phyloP scores from a whole-genome alignment of 2,888 invertebrate genomes.

The Pecten maximus region DNA sequence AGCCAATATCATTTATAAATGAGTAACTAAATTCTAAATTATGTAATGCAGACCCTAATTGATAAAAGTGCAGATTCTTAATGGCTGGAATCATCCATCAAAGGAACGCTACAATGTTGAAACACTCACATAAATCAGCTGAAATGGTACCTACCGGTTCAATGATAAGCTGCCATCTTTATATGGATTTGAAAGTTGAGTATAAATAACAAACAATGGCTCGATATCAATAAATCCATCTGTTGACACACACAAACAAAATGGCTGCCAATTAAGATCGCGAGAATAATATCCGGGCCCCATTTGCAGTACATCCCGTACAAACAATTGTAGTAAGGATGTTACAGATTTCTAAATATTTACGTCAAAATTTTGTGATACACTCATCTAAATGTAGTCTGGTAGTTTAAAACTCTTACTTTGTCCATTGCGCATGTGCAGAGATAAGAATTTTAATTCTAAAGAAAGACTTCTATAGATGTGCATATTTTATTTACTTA shows the following conservation, averaged over 20 bases:
- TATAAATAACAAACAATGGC: neutral
- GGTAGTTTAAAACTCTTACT: neutral
- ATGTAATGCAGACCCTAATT: too few relatives aligned
- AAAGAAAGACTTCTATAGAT: neutral
- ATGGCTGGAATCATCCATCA: too few relatives aligned
- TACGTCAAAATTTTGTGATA: too few relatives aligned
- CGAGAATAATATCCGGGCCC: neutral
- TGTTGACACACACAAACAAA: constrained; percentile 5
- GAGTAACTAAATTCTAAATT: too few relatives aligned
- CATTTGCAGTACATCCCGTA: neutral
- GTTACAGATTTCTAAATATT: too few relatives aligned
- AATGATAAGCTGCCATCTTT: neutral
- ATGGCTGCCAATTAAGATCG: neutral
- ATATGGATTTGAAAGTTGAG: neutral
- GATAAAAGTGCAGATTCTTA: too few relatives aligned
- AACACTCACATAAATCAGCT: neutral
- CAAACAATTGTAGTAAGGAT: neutral
- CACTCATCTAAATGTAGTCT: neutral
- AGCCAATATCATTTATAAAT: too few relatives aligned
- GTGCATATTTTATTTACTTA: neutral
- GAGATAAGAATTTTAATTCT: neutral
- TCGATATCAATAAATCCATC: neutral
- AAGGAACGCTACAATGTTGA: neutral
- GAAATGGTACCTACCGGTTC: neutral
- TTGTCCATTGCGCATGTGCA: neutral